Conservation (phyloP, 2,797 vertebrate species). For the Rhynchonycteris naso region DNA sequence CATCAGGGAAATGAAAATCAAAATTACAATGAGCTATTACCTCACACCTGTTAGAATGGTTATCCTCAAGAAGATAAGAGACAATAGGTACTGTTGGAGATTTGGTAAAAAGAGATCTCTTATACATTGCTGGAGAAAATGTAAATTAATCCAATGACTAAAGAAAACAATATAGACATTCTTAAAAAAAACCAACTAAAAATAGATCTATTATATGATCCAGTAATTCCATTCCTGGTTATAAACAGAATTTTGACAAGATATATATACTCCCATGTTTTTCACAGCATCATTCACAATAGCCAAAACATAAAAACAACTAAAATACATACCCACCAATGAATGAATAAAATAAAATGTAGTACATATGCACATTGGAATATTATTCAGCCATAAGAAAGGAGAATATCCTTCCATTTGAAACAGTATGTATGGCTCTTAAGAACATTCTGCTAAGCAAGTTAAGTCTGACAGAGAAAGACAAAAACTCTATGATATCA, state of each 20-base stretch:
- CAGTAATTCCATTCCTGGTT: neutral
- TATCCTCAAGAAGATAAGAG: neutral
- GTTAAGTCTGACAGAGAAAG: neutral
- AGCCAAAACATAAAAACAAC: neutral
- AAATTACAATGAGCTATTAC: neutral
- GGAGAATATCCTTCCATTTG: neutral
- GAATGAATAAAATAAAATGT: neutral
- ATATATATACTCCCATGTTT: neutral
- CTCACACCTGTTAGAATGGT: neutral
- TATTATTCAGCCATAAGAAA: neutral
- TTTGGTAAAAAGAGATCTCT: neutral
- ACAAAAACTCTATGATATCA: neutral
- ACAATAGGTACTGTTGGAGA: neutral
- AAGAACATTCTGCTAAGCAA: neutral
- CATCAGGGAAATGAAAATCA: neutral
- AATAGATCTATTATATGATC: neutral
- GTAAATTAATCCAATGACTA: neutral
- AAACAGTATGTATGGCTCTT: neutral
- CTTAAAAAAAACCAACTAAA: neutral
- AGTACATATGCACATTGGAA: neutral
- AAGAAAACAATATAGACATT: neutral
- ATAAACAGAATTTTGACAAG: neutral
- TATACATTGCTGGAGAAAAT: neutral
- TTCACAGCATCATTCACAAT: neutral
- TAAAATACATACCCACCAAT: neutral